Evolutionary conservation across 2,888 invertebrate genomes (phyloP).

Genomic region (Merodon equestris): DNA sequence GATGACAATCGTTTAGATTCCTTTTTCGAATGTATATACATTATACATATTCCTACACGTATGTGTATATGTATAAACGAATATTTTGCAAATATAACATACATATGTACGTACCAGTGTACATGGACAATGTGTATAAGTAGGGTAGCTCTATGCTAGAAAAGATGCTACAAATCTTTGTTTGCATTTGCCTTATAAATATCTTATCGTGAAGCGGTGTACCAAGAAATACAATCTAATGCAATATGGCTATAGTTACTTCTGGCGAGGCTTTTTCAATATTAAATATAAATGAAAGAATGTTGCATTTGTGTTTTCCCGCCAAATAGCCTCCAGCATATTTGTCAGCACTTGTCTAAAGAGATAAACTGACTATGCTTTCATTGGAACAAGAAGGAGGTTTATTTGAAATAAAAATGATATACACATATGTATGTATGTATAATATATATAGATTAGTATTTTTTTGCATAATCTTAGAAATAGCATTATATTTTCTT

Average conservation of each 20-base stretch:
- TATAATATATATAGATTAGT: too few species aligned
- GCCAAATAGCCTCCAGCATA: conserved; percentile 58
- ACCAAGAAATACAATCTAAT: conserved; percentile 68
- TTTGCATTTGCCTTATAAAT: conserved; percentile 67
- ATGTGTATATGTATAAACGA: neutral
- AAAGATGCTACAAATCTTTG: conserved; percentile 63
- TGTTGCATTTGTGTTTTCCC: conserved; percentile 49
- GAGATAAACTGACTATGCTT: conserved; percentile 43
- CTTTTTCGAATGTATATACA: conserved; percentile 16
- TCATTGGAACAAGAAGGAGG: too few species aligned
- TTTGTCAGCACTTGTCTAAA: conserved; percentile 59
- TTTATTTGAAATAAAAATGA: conserved; percentile 4
- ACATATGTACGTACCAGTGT: conserved; percentile 21
- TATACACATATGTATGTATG: neutral
- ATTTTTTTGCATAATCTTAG: too few species aligned
- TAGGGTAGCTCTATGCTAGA: conserved; percentile 60
- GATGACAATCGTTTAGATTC: conserved; percentile 55
- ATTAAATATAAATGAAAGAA: conserved; percentile 56
- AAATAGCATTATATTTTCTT: too few species aligned
- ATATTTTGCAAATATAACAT: conserved; percentile 6
- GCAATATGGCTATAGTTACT: conserved; percentile 65
- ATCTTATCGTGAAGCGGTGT: conserved; percentile 67
- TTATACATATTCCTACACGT: neutral
- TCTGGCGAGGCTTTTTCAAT: conserved; percentile 58
- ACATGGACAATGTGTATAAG: conserved; percentile 55